These are phyloP conservation scores for Anisognathus igniventris DNA, from an alignment of 2,797 vertebrate species.

Conservation along the genomic window DNA sequence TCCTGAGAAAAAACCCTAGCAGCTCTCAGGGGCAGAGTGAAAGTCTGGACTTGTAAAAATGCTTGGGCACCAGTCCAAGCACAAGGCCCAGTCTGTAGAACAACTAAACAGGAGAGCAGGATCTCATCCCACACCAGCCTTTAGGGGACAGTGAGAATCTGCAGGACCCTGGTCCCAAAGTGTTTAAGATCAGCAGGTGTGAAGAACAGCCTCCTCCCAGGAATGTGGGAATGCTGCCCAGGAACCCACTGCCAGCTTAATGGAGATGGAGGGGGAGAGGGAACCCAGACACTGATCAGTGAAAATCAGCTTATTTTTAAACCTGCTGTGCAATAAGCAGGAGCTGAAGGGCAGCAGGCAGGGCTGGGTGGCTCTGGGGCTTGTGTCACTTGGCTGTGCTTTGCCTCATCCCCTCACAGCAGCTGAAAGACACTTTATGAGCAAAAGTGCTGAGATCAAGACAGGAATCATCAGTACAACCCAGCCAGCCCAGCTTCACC, in stretches of 20 bases:
- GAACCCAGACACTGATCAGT: background rate
- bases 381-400: background rate
- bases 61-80: conserved; percentile 11
- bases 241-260: background rate
- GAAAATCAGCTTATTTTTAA: background rate
- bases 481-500: background rate
- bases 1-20: background rate
- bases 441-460: background rate
- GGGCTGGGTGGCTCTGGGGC: background rate
- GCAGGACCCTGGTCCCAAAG: background rate
- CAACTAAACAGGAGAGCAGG: background rate
- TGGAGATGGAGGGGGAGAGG: background rate
- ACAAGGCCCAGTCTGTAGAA: background rate
- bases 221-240: background rate
- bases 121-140: background rate
- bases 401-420: background rate
- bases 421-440: background rate
- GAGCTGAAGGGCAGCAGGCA: background rate
- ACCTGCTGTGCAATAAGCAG: background rate
- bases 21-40: conserved; percentile 26
- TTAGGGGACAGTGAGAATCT: background rate
- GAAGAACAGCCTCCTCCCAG: background rate
- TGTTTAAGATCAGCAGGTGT: background rate
- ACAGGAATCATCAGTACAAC: background rate
- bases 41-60: conserved; percentile 38